Percentiles rank a stretch among this genome's conserved stretches.
Evolutionary conservation across 2,888 invertebrate genomes (phyloP).

Genomic region (Cryptus armator): DNA sequence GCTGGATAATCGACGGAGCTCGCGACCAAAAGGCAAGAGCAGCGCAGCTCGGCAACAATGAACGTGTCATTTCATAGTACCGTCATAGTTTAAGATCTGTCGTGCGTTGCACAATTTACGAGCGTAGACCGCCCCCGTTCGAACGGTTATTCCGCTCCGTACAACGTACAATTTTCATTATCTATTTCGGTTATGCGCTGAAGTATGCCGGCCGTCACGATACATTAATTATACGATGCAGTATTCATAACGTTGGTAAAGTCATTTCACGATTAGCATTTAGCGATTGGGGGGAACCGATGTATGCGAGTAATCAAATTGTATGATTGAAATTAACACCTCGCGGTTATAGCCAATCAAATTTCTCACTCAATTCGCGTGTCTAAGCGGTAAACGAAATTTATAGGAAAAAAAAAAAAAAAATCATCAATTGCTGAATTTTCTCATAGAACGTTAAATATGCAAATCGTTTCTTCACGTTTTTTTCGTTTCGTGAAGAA

Average conservation of each 20-base stretch:
- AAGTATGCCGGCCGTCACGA: neutral
- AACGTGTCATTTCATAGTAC: constrained; percentile 50
- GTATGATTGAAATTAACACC: neutral
- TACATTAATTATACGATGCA: constrained; percentile 13
- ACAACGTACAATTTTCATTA: constrained; percentile 13
- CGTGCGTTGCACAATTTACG: constrained; percentile 14
- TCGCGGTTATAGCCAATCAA: neutral
- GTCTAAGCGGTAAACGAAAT: neutral
- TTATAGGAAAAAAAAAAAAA: neutral
- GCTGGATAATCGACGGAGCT: constrained; percentile 59
- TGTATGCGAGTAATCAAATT: neutral
- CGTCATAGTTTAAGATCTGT: constrained; percentile 27
- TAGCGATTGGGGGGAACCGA: too few species aligned
- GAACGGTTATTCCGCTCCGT: constrained; percentile 17
- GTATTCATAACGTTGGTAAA: neutral
- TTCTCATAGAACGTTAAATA: neutral
- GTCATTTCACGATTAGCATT: neutral
- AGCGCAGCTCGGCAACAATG: constrained; percentile 26
- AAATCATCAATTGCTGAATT: neutral
- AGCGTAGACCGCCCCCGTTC: neutral
- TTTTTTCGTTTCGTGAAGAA: too few species aligned
- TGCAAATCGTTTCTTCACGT: too few species aligned
- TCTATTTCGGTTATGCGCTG: neutral
- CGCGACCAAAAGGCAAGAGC: constrained; percentile 2
- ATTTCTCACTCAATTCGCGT: neutral